Evolutionary conservation across 2,888 invertebrate genomes (phyloP), one percentile per base, ranked within the genome.

Genomic region (Leucozona laternaria): DNA sequence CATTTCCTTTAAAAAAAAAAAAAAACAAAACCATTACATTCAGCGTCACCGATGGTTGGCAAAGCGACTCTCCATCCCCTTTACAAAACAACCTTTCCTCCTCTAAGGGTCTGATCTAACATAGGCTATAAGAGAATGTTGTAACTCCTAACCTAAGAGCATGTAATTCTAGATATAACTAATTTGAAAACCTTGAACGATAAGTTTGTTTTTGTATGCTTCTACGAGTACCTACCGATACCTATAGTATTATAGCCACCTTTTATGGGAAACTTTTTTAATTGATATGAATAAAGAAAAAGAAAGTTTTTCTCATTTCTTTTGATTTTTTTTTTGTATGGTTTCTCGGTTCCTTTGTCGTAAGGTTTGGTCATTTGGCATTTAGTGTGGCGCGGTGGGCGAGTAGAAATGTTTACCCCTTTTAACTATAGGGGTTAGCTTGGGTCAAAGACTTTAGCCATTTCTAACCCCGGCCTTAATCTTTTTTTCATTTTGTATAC

Each of bases 391-490:
- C 11, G 60, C 8, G 22, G 60, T 6, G 10, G 25, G n/a, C 13
- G 13, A 0, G 3, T 20, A 66, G 66, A 50, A 25, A 22, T 53
- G 22, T 53, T 53, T 34, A 58, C 58, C 53, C 43, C 55, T 53
- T 34, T 53, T 40, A 60, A 28, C 53, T 37, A 3, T 20, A 40
- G 17, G 45, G 70, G 75, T 79, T 76, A 72, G 66, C 60, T 62
- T 31, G 68, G 80, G 85, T 81, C 85, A 66, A 85, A 72, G 31
- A 57, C 66, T 77, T 81, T 85, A 77, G 57, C 79, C 70, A 50
- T 22, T 53, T 57, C 37, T 40, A 79, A 73, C 84, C 71, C 71
- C 80, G 84, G 71, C 66, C 85, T 45, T 85, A 85, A 85, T 81
- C 81, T 50, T 45, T 15, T 68, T 55, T 37, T 31, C 17, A 34